phyloP scores from a whole-genome alignment of 2,888 invertebrate genomes.

The Ophion obscuratus region DNA sequence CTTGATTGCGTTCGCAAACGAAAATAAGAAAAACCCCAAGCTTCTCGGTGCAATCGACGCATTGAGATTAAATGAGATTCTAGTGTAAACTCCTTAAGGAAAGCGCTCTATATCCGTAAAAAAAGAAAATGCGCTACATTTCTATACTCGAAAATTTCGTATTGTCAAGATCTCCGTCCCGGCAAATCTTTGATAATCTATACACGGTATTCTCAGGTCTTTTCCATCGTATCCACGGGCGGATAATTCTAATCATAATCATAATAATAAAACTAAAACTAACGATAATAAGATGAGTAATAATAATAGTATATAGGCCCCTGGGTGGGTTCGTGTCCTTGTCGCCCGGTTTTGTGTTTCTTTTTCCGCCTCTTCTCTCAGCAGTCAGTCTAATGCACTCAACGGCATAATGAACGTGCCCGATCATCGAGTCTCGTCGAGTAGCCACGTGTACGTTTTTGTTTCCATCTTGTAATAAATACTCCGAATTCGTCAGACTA shows the following conservation, averaged over 20 bases:
- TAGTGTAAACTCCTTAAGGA: neutral
- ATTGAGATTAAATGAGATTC: conserved; percentile 17
- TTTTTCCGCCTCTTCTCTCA: neutral
- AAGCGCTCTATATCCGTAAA: neutral
- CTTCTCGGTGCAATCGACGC: neutral
- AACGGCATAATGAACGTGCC: conserved; percentile 17
- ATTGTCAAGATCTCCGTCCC: conserved; percentile 57
- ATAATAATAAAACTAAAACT: conserved; percentile 14
- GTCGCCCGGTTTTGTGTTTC: neutral
- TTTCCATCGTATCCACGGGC: conserved; percentile 21
- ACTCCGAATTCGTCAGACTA: conserved; percentile 74
- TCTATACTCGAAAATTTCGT: conserved; percentile 29
- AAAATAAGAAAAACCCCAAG: conserved; percentile 4
- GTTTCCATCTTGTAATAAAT: conserved; percentile 46
- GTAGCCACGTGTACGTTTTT: conserved; percentile 43
- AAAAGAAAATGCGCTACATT: conserved; percentile 3
- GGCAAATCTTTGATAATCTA: conserved; percentile 41
- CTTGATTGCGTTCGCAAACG: conserved; percentile 1
- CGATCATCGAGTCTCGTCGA: neutral
- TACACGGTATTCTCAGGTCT: conserved; percentile 33
- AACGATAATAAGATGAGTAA: conserved; percentile 2
- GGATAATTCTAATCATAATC: conserved; percentile 26
- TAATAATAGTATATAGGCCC: conserved; percentile 34
- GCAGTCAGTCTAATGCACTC: conserved; percentile 61
- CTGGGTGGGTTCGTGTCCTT: conserved; percentile 11